These are phyloP conservation scores for Malacosoma neustria DNA, from an alignment of 2,888 invertebrate species.

Conservation along the genomic window DNA sequence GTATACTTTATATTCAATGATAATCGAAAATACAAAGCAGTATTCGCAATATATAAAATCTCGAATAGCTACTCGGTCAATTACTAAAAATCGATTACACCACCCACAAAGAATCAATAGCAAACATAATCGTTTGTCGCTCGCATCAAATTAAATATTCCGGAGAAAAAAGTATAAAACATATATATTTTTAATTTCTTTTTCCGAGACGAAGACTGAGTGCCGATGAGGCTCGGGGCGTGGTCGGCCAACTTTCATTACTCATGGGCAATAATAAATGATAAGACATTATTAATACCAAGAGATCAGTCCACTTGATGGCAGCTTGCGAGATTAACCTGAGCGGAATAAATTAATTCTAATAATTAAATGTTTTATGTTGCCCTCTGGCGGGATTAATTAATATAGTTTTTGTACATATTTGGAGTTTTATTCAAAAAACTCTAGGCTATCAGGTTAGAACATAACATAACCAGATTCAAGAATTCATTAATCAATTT, in stretches of 20 bases:
- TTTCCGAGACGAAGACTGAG: conserved; percentile 65
- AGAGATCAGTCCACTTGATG: conserved; percentile 60
- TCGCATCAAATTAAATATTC: conserved; percentile 44
- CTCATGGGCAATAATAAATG: conserved; percentile 70
- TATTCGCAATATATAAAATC: conserved; percentile 24
- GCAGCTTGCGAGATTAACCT: conserved; percentile 55
- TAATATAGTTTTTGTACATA: conserved; percentile 1
- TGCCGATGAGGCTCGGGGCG: conserved; percentile 60
- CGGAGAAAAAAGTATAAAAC: conserved; percentile 9
- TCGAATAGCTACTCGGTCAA: conserved; percentile 13
- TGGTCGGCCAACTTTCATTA: conserved; percentile 69
- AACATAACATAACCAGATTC: no score
- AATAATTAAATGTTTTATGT: conserved; percentile 57
- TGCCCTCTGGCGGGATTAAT: conserved; percentile 23
- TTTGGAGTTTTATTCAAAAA: no score
- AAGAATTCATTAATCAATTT: neutral
- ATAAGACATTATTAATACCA: conserved; percentile 74
- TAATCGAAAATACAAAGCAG: neutral
- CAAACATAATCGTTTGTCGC: conserved; percentile 49
- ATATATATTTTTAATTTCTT: conserved; percentile 42
- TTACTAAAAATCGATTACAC: conserved; percentile 29
- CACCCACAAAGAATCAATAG: conserved; percentile 31
- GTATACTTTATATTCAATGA: no score
- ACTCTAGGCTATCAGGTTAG: no score
- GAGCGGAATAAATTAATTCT: conserved; percentile 65